A percentile compares a stretch with the other conserved stretches of the same genome.
Conservation (phyloP, 2,797 vertebrate genomes). For the Phaenicophaeus curvirostris region DNA sequence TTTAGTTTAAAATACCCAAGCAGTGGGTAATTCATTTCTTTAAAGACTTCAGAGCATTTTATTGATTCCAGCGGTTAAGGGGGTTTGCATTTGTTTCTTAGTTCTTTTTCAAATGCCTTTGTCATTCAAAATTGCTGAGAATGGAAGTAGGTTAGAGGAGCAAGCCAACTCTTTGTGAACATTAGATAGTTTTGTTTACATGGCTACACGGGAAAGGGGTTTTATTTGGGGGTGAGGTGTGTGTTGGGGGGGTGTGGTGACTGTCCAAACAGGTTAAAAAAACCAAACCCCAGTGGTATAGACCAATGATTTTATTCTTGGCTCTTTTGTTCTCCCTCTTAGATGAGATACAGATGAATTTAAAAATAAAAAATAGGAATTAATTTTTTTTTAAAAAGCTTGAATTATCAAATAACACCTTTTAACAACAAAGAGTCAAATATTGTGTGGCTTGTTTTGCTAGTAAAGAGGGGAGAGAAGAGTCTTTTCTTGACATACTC, state of each 20-base stretch:
- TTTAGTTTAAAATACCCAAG: slow-evolving; percentile 33
- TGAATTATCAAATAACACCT: neutral
- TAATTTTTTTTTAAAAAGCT: neutral
- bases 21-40: neutral
- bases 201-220: neutral
- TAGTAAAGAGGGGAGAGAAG: neutral
- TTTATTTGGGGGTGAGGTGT: neutral
- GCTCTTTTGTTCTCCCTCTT: neutral
- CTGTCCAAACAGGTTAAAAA: neutral
- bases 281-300: neutral
- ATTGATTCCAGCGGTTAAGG: slow-evolving; percentile 11
- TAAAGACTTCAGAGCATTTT: slow-evolving; percentile 10
- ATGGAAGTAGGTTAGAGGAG: neutral
- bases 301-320: neutral
- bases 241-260: neutral
- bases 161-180: neutral
- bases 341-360: neutral
- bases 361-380: neutral
- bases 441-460: neutral
- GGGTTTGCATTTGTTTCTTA: neutral
- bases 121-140: neutral
- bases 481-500: neutral
- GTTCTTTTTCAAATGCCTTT: neutral
- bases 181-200: neutral
- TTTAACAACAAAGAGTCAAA: neutral